phyloP scores from a whole-genome alignment of 2,113 vertebrate species.

The Scolopax mira region DNA sequence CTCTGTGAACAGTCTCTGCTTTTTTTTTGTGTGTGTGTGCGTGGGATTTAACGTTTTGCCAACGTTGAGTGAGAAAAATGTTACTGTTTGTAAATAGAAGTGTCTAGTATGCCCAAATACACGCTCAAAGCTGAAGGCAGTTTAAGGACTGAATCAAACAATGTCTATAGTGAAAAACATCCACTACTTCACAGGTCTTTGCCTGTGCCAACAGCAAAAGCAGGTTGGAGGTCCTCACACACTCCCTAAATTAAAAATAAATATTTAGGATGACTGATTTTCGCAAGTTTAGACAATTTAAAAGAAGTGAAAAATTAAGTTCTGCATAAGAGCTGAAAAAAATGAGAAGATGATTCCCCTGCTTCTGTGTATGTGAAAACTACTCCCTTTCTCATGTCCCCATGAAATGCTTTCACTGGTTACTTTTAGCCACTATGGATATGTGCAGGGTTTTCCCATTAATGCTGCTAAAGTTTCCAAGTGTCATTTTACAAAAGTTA shows the following conservation, averaged over 20 bases:
- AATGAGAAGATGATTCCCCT: background rate
- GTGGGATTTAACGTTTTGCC: background rate
- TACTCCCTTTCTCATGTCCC: background rate
- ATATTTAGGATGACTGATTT: background rate
- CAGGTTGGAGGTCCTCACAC: background rate
- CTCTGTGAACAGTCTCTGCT: background rate
- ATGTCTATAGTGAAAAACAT: background rate
- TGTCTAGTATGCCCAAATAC: background rate
- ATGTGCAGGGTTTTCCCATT: background rate
- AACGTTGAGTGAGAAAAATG: background rate
- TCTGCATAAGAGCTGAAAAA: background rate
- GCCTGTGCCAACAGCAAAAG: background rate
- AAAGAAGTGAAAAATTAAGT: background rate
- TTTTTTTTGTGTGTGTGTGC: too few species aligned
- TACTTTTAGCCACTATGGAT: background rate
- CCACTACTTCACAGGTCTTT: background rate
- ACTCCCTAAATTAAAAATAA: background rate
- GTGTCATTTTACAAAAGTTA: background rate
- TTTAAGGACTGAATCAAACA: background rate
- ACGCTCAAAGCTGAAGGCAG: background rate
- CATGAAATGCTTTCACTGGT: background rate
- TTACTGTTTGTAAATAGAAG: background rate
- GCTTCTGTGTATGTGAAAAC: background rate
- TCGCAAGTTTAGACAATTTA: background rate
- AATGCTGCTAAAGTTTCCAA: slow-evolving; percentile 14